Evolutionary conservation across 2,888 invertebrate species (phyloP), one percentile per base, ranked within the genome.

Genomic region (Leucoptera coffeella): DNA sequence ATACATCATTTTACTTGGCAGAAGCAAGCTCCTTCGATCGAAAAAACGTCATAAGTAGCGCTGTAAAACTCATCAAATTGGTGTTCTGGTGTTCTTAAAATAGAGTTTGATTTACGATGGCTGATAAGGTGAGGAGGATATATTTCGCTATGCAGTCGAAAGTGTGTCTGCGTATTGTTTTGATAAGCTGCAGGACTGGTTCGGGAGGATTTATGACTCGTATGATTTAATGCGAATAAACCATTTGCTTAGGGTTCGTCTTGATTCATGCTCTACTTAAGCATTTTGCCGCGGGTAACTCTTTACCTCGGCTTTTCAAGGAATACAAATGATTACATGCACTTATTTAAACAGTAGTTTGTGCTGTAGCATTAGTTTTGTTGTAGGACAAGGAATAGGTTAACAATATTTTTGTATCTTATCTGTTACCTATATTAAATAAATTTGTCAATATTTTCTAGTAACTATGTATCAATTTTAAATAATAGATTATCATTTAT

Each of bases 141-240:
- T 62, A 62, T 52, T 52, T 51, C 47, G 38, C 38, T 40, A 39
- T 39, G 39, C 41, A 45, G 39, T 38, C 55, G 46, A 55, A 67
- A 69, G 62, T 65, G 65, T 69, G 65, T 65, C 62, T 64, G 67
- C 55, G 65, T 65, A 71, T 71, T 71, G 69, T 71, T 71, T 69
- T 71, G 71, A 72, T 69, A 71, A 65, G 69, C 65, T 67, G 64
- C 47, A 51, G 51, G 69, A 67, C 72, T 59, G 59, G 72, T 72
- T 69, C 56, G 54, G 43, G 42, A 14, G 64, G 64, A 72, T 71
- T 71, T 72, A 71, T 61, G 55, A 51, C 50, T 51, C 47, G 58
- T 55, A 58, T 71, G 71, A 72, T 72, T 69, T 71, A 71, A 69
- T 60, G 62, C 56, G 71, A 69, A 67, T 65, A 65, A 64, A 67